Evolutionary conservation across 2,888 invertebrate species (phyloP), one percentile per base, ranked within the genome.

Genomic region (Myathropa florea): DNA sequence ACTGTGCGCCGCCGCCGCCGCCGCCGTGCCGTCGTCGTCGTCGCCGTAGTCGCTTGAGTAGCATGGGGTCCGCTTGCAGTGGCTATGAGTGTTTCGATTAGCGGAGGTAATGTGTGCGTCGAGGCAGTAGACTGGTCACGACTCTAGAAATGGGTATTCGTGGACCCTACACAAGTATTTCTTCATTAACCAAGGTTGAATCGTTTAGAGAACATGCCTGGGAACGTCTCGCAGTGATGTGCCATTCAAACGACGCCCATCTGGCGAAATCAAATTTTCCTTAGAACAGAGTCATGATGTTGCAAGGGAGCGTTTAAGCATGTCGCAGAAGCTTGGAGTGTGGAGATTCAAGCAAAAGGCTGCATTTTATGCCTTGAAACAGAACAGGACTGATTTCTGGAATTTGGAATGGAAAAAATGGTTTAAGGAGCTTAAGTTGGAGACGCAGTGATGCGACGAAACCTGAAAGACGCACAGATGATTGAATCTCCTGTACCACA

Each of bases 61-160:
- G 67, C 60, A 67, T 55, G 83, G 72, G 55, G 82, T 78, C 64
- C 57, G 64, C 60, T n/a, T 61, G 55, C 53, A 18, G 33, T 55
- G 21, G 57, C 57, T 57, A 7, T 65, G 28, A 30, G 59, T 63
- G 59, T 59, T 70, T 57, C 68, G 75, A 75, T 79, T 71, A 78
- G 78, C 64, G 14, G 61, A 46, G 28, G 30, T 33, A 57, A 57
- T 78, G 33, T 70, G 36, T 39, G 80, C 46, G 72, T 23, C 70
- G 68, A 73, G 78, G 39, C 59, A 60, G 55, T 10, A 10, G 39
- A 65, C 73, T 86, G 65, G 85, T 86, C 85, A 86, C 85, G 85
- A 82, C 60, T 82, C 57, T 81, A 10, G 28, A 78, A 75, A 78
- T 82, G 73, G 68, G 46, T 59, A 82, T 71, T 55, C 65, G 68